These are phyloP conservation scores for Dicranocentrus wangi DNA, from an alignment of 2,888 invertebrate genomes.

Conservation along the genomic window DNA sequence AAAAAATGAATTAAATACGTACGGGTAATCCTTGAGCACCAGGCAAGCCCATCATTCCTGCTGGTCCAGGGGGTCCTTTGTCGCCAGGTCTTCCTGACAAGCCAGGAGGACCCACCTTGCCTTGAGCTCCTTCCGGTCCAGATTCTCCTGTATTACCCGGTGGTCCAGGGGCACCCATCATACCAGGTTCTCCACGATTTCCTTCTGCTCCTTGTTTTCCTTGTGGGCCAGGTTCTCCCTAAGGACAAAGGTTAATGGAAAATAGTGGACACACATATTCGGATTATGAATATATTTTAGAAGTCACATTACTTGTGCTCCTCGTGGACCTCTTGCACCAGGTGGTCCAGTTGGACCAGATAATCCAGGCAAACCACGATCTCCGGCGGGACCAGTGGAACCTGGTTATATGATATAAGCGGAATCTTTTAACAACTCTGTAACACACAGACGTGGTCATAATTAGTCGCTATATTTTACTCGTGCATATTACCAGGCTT, in stretches of 20 bases:
- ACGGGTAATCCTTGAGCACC: slow-evolving; percentile 84
- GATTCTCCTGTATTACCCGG: slow-evolving; percentile 76
- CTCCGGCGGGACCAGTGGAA: slow-evolving; percentile 81
- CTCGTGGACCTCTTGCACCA: slow-evolving; percentile 81
- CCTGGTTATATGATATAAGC: slow-evolving; percentile 67
- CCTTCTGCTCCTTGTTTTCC: slow-evolving; percentile 86
- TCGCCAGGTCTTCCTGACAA: slow-evolving; percentile 84
- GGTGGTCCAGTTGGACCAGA: slow-evolving; percentile 80
- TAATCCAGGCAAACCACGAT: slow-evolving; percentile 79
- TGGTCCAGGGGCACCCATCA: slow-evolving; percentile 81
- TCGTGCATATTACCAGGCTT: slow-evolving; percentile 81
- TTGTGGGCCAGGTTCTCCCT: slow-evolving; percentile 83
- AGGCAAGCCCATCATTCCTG: slow-evolving; percentile 80
- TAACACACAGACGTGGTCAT: not conserved
- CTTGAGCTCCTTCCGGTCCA: slow-evolving; percentile 77
- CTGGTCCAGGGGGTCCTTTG: slow-evolving; percentile 81
- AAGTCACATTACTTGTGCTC: slow-evolving; percentile 77
- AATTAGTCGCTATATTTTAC: not conserved
- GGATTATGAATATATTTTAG: not conserved
- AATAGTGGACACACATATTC: not conserved
- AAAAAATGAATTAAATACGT: no score
- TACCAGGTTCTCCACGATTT: slow-evolving; percentile 81
- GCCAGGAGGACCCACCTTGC: slow-evolving; percentile 80
- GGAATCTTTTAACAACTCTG: not conserved
- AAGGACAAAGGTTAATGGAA: slow-evolving; percentile 24